Conservation (phyloP, 2,113 vertebrate species). For the Penelope pileata region DNA sequence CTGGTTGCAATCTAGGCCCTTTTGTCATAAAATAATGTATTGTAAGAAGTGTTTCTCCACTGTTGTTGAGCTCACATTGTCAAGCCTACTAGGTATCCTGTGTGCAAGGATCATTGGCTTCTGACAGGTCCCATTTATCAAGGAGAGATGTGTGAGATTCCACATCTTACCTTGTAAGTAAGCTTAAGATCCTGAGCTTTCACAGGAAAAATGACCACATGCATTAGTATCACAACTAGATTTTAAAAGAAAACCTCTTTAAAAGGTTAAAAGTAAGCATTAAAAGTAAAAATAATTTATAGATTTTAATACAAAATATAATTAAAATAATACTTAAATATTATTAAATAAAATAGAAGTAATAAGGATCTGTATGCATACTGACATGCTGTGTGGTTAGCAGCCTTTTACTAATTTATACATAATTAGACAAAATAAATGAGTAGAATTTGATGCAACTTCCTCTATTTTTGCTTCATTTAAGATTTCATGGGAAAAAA, state of each 20-base stretch:
- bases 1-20: not conserved
- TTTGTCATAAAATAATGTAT: not conserved
- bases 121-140: not conserved
- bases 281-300: not conserved
- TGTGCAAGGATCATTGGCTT: not conserved
- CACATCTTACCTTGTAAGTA: not conserved
- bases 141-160: not conserved
- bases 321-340: not conserved
- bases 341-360: not conserved
- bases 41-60: not conserved
- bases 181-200: not conserved
- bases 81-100: not conserved
- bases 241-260: fast-evolving
- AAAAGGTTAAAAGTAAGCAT: too few relatives aligned
- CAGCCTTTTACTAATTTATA: not conserved
- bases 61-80: not conserved
- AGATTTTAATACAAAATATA: not conserved
- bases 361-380: not conserved
- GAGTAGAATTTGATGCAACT: not conserved
- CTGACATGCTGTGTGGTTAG: not conserved
- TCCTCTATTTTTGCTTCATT: not conserved
- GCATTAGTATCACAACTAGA: not conserved
- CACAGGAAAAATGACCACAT: not conserved
- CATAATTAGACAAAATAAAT: not conserved
- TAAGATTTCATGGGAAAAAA: not conserved